Percentiles rank a stretch among this genome's conserved stretches.
Evolutionary conservation across 2,888 invertebrate genomes (phyloP).

Genomic region (Leptopilina myrica): DNA sequence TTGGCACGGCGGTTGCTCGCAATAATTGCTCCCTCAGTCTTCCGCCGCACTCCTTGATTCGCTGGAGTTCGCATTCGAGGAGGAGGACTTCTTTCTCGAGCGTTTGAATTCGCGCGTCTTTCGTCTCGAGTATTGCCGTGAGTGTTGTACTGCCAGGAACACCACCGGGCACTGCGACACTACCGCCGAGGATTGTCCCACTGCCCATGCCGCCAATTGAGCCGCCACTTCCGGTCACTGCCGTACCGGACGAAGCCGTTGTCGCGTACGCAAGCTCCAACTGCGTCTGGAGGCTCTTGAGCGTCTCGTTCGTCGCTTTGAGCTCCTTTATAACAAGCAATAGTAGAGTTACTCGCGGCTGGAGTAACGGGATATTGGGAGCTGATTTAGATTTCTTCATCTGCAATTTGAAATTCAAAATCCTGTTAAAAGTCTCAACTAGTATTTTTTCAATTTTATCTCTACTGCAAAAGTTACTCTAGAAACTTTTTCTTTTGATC

Average conservation of each 20-base stretch:
- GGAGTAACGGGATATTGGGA: constrained; percentile 52
- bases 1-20: constrained; percentile 69
- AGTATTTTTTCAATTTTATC: background rate
- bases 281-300: constrained; percentile 88
- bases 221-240: constrained; percentile 67
- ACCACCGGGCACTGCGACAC: constrained; percentile 74
- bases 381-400: constrained; percentile 41
- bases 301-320: constrained; percentile 89
- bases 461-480: constrained; percentile 21
- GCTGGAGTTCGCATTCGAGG: constrained; percentile 87
- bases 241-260: constrained; percentile 77
- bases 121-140: constrained; percentile 88
- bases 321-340: constrained; percentile 83
- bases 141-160: constrained; percentile 84
- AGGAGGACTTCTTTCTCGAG: constrained; percentile 90
- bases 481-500: constrained; percentile 18
- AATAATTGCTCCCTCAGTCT: constrained; percentile 71
- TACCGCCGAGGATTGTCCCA: constrained; percentile 71
- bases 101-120: constrained; percentile 91
- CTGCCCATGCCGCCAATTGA: constrained; percentile 61
- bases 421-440: constrained; percentile 22
- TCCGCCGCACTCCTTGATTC: constrained; percentile 77
- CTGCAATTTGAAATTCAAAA: constrained; percentile 40
- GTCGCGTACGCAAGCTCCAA: constrained; percentile 85
- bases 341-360: constrained; percentile 68